phyloP scores from a whole-genome alignment of 2,888 invertebrate species.

The Meganola albula region DNA sequence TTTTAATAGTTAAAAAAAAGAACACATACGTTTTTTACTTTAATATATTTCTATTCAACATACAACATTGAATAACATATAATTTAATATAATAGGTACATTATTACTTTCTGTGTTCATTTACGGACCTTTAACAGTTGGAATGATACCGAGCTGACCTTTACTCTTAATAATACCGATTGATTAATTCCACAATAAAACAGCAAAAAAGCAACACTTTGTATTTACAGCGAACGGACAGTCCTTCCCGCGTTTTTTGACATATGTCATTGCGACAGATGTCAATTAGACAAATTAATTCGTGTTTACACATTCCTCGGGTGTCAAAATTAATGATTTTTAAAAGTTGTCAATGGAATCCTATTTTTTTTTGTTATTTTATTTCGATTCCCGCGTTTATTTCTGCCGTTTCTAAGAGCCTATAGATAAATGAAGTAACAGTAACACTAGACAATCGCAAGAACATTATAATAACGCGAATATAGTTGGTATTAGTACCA shows the following conservation, averaged over 20 bases:
- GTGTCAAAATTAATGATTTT: slow-evolving; percentile 20
- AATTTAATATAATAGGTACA: slow-evolving; percentile 42
- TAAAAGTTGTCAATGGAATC: slow-evolving; percentile 23
- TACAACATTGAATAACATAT: slow-evolving; percentile 67
- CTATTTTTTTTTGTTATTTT: slow-evolving; percentile 8
- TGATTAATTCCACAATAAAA: slow-evolving; percentile 31
- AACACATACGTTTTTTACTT: slow-evolving; percentile 55
- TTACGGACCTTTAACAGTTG: slow-evolving; percentile 58
- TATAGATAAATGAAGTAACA: slow-evolving; percentile 35
- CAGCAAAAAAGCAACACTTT: slow-evolving; percentile 36
- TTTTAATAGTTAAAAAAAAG: slow-evolving; percentile 63
- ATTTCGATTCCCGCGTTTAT: slow-evolving; percentile 14
- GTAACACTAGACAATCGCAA: slow-evolving; percentile 46
- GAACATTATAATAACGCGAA: slow-evolving; percentile 29
- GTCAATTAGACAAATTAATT: too few species aligned
- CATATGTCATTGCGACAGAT: too few species aligned
- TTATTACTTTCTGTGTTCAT: slow-evolving; percentile 41
- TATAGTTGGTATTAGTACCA: slow-evolving; percentile 18
- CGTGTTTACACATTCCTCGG: too few species aligned
- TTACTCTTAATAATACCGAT: slow-evolving; percentile 25
- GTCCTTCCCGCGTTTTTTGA: slow-evolving; percentile 24
- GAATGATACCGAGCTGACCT: slow-evolving; percentile 74
- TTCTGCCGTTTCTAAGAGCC: slow-evolving; percentile 33
- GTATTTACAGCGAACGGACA: slow-evolving; percentile 48
- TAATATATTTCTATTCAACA: slow-evolving; percentile 68